These are phyloP conservation scores for Rallus limicola DNA, from an alignment of 2,113 vertebrate species.

Conservation along the genomic window DNA sequence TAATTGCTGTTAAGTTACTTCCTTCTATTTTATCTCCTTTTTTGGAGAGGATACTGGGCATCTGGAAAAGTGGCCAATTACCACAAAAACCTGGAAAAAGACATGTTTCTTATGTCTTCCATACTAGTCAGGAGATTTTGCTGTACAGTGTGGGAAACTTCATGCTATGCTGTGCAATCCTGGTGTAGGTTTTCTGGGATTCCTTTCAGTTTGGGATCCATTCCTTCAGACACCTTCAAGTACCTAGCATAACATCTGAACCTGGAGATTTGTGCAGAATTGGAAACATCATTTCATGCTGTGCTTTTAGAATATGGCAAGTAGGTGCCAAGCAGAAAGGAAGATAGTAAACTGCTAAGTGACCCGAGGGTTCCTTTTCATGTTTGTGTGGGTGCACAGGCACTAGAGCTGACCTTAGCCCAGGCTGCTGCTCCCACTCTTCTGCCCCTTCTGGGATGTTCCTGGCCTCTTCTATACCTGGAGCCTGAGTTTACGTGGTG, in stretches of 20 bases:
- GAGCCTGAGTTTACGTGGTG: background rate
- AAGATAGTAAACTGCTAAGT: background rate
- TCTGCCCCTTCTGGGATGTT: background rate
- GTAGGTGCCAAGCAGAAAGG: background rate
- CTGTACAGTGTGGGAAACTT: background rate
- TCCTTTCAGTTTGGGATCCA: background rate
- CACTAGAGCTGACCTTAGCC: background rate
- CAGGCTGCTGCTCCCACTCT: background rate
- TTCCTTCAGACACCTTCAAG: background rate
- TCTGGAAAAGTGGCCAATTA: slow-evolving; percentile 2
- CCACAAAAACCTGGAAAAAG: background rate
- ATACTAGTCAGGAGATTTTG: background rate
- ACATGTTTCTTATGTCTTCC: background rate
- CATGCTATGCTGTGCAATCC: background rate
- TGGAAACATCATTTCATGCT: background rate
- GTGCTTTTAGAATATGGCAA: background rate
- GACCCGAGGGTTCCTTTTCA: background rate
- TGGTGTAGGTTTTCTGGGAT: background rate
- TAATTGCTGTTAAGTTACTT: slow-evolving; percentile 16
- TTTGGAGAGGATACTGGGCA: background rate
- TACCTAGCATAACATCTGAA: background rate
- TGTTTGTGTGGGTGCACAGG: background rate
- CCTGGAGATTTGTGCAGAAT: background rate
- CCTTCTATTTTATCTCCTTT: background rate
- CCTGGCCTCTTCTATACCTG: background rate